phyloP scores from a whole-genome alignment of 2,113 vertebrate species.

The Dipodomys merriami region DNA sequence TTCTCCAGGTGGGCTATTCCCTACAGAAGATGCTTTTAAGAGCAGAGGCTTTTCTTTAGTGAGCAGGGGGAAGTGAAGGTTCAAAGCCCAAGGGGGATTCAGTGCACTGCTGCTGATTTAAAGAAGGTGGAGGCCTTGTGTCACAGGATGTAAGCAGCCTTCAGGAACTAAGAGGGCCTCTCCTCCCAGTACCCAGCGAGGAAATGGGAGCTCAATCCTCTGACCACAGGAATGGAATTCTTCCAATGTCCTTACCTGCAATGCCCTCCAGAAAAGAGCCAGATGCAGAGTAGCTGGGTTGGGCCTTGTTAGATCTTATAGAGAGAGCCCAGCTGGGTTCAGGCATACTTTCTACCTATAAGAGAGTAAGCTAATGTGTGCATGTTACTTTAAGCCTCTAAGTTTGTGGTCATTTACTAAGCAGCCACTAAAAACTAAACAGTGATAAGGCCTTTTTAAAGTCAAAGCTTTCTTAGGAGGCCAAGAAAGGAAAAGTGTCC shows the following conservation, averaged over 20 bases:
- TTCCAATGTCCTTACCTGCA: not conserved
- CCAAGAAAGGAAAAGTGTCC: slow-evolving; percentile 13
- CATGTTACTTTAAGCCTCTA: not conserved
- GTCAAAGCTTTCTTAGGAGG: not conserved
- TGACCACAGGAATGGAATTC: not conserved
- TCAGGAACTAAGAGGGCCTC: not conserved
- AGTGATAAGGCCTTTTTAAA: not conserved
- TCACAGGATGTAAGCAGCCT: not conserved
- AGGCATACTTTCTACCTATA: not conserved
- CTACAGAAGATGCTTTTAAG: no score
- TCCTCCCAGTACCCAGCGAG: not conserved
- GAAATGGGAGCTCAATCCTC: not conserved
- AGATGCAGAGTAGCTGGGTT: not conserved
- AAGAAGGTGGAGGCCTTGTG: not conserved
- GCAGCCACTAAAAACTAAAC: not conserved
- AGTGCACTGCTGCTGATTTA: not conserved
- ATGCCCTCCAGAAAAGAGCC: not conserved
- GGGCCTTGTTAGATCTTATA: not conserved
- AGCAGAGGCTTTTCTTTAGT: not conserved
- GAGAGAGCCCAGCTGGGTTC: not conserved
- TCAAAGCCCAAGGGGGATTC: not conserved
- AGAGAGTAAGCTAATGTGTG: not conserved
- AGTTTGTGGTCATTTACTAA: not conserved
- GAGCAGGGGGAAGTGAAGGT: not conserved
- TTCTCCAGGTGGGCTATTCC: no score